Evolutionary conservation across 2,888 invertebrate genomes (phyloP).

Genomic region (Apamea monoglypha): DNA sequence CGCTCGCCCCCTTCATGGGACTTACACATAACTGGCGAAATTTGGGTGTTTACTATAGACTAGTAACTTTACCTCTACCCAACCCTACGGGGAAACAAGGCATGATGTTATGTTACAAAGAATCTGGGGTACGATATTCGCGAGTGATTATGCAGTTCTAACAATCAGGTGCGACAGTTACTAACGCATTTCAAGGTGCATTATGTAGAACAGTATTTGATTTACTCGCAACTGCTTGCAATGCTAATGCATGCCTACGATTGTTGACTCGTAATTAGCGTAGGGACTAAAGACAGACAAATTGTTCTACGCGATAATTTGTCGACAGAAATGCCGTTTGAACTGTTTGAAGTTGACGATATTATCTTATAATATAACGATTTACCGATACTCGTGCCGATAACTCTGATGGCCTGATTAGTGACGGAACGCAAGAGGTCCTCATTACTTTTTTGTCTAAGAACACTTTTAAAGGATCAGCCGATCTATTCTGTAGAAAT

Average conservation of each 20-base stretch:
- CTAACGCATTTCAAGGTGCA: slow-evolving; percentile 51
- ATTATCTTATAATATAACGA: not conserved
- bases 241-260: slow-evolving; percentile 52
- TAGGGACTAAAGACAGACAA: slow-evolving; percentile 32
- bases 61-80: not conserved
- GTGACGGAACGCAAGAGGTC: not conserved
- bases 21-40: not conserved
- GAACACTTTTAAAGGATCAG: not conserved
- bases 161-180: slow-evolving; percentile 54
- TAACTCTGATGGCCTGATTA: slow-evolving; percentile 9
- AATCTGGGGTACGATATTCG: slow-evolving; percentile 22
- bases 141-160: slow-evolving; percentile 34
- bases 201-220: slow-evolving; percentile 51
- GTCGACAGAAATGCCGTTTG: not conserved
- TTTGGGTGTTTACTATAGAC: not conserved
- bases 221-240: slow-evolving; percentile 44
- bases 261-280: slow-evolving; percentile 49
- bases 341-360: slow-evolving; percentile 36
- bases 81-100: too few relatives aligned
- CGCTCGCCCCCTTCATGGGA: not conserved
- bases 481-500: not conserved
- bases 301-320: slow-evolving; percentile 47
- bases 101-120: not conserved
- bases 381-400: slow-evolving; percentile 18
- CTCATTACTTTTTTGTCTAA: not conserved